Percentiles rank a stretch among this genome's conserved stretches.
phyloP scores from a whole-genome alignment of 2,797 vertebrate species.

The Clarias platycephalus region DNA sequence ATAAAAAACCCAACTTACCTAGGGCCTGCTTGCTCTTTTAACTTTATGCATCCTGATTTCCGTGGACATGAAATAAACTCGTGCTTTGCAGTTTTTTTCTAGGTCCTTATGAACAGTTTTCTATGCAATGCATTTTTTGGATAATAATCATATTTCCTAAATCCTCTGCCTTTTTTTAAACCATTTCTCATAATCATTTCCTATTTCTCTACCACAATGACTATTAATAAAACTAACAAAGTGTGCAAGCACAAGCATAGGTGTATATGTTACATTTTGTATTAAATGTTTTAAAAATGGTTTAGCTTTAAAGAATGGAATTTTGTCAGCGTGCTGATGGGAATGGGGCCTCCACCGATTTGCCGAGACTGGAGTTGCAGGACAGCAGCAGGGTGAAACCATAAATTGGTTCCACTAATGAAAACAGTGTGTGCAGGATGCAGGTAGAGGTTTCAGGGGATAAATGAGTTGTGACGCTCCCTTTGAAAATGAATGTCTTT shows the following conservation, averaged over 20 bases:
- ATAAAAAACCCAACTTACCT: conserved; percentile 68
- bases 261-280: background rate
- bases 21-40: conserved; percentile 61
- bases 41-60: conserved; percentile 37
- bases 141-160: conserved; percentile 3
- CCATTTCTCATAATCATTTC: background rate
- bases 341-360: conserved; percentile 71
- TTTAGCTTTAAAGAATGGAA: conserved; percentile 81
- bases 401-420: conserved; percentile 83
- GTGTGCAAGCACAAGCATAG: background rate
- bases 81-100: conserved; percentile 23
- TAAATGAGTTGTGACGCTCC: conserved; percentile 78
- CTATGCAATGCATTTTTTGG: conserved; percentile 16
- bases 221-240: conserved; percentile 16
- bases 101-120: background rate
- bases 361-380: conserved; percentile 55
- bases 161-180: background rate
- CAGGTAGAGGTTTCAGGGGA: conserved; percentile 79
- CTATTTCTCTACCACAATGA: background rate
- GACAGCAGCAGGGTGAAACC: conserved; percentile 65
- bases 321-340: conserved; percentile 80
- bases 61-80: conserved; percentile 25
- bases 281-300: conserved; percentile 70
- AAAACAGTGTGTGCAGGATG: conserved; percentile 78
- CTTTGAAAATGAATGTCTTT: conserved; percentile 76